Conservation (phyloP, 92 coral and sea anemone genomes). For the Porites divaricata region DNA sequence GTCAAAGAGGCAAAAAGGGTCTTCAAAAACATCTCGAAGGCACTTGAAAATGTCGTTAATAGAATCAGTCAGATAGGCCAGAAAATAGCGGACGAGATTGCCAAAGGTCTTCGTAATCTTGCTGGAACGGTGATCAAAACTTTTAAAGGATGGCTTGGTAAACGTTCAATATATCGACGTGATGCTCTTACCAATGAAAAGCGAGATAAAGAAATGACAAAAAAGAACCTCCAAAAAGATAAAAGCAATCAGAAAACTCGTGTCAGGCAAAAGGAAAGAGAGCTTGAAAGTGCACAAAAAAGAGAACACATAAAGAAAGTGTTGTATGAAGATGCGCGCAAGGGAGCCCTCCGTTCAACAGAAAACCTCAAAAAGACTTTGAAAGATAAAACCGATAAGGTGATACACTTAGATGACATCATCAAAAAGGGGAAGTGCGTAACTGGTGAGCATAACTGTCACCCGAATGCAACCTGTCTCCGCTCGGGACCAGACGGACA, state of each 20-base stretch:
- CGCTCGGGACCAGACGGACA: slow-evolving; percentile 57
- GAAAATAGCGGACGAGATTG: slow-evolving; percentile 54
- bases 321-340: background rate
- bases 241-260: slow-evolving; percentile 47
- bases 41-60: slow-evolving; percentile 14
- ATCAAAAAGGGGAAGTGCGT: slow-evolving; percentile 54
- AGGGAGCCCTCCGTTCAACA: slow-evolving; percentile 22
- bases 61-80: slow-evolving; percentile 23
- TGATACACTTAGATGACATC: slow-evolving; percentile 46
- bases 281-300: slow-evolving; percentile 21
- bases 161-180: slow-evolving; percentile 59
- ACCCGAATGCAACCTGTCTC: slow-evolving; percentile 69
- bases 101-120: slow-evolving; percentile 54
- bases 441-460: slow-evolving; percentile 70
- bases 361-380: slow-evolving; percentile 39
- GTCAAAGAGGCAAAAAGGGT: slow-evolving; percentile 46
- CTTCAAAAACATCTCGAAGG: slow-evolving; percentile 37
- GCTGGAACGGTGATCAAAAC: slow-evolving; percentile 51
- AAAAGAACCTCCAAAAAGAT: slow-evolving; percentile 14
- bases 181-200: slow-evolving; percentile 28
- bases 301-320: slow-evolving; percentile 41
- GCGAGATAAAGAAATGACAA: slow-evolving; percentile 13
- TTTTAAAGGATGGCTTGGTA: slow-evolving; percentile 50
- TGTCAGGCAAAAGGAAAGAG: slow-evolving; percentile 24
- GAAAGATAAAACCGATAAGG: slow-evolving; percentile 34